A percentile compares a stretch with the other conserved stretches of the same genome.
phyloP scores from a whole-genome alignment of 2,113 vertebrate species.

The Columba janthina region DNA sequence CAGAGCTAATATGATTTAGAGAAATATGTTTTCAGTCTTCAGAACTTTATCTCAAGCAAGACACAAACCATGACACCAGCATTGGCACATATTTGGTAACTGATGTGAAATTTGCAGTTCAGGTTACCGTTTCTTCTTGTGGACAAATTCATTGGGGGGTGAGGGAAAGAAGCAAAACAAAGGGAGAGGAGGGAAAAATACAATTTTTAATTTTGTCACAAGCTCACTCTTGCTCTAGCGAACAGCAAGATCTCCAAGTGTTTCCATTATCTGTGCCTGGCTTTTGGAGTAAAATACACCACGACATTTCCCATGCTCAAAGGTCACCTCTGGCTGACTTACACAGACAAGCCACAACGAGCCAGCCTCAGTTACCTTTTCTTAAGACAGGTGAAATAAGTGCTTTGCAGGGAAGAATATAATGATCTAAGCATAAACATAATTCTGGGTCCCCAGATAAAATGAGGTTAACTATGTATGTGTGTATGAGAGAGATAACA shows the following conservation, averaged over 20 bases:
- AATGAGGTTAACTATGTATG: background rate
- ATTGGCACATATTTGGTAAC: background rate
- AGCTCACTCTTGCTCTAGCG: background rate
- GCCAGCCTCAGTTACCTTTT: background rate
- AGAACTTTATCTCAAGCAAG: background rate
- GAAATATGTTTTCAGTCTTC: background rate
- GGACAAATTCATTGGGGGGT: background rate
- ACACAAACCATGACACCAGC: background rate
- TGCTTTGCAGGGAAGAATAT: background rate
- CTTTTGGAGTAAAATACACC: background rate
- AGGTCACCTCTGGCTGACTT: background rate
- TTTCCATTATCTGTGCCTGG: background rate
- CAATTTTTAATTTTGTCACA: background rate
- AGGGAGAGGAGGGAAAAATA: background rate
- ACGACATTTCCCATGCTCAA: background rate
- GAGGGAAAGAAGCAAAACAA: background rate
- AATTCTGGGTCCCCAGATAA: background rate
- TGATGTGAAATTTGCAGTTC: background rate
- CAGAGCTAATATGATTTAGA: background rate
- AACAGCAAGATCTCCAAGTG: background rate
- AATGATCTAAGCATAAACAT: background rate
- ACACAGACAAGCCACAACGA: background rate
- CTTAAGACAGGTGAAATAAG: background rate
- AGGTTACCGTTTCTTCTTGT: background rate
- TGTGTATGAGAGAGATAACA: background rate